Evolutionary conservation across 2,888 invertebrate genomes (phyloP), one percentile per base, ranked within the genome.

Genomic region (Brachynemurus nebulosus): DNA sequence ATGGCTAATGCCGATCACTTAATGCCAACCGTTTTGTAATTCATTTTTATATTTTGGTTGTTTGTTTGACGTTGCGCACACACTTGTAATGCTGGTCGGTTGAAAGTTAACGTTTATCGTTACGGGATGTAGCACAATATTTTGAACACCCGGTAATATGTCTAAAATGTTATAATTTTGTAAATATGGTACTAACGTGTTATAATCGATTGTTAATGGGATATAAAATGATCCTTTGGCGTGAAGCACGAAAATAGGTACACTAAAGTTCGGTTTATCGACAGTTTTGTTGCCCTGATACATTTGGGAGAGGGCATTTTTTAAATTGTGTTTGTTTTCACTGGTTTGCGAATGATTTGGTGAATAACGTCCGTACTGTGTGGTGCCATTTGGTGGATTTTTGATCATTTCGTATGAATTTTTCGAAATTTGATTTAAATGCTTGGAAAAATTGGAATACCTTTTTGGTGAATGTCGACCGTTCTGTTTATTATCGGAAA

Each of bases 221-320:
- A 93, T 76, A 67, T 93, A 93, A 65, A 84, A 92, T 39, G 79
- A 74, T 33, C 92, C 91, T 50, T 81, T 78, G n/a, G 89, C 76
- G 62, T 92, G 90, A 27, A 93, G 68, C 3, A 89, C 91, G 63
- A 93, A 93, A 30, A 91, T 83, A 0, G 93, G 92, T 40, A 92
- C 80, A 40, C 75, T 72, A 50, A 75, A 68, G 12, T 64, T 64
- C 21, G 54, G 54, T 47, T 45, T 38, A 40, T 41, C 45, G 38
- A 12, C 41, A 37, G 6, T 33, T 42, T 42, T 30, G 48, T 37
- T 37, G 18, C 20, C n/a, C 12, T 37, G 17, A 45, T 23, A 49
- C 39, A 44, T 44, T 45, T 34, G 47, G 5, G 38, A 39, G 19
- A 43, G 21, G 42, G 43, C 48, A 16, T 45, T 46, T 27, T 58